Evolutionary conservation across 53 echinoderm and acorn worm species (phyloP).

Genomic region (Astropecten irregularis): DNA sequence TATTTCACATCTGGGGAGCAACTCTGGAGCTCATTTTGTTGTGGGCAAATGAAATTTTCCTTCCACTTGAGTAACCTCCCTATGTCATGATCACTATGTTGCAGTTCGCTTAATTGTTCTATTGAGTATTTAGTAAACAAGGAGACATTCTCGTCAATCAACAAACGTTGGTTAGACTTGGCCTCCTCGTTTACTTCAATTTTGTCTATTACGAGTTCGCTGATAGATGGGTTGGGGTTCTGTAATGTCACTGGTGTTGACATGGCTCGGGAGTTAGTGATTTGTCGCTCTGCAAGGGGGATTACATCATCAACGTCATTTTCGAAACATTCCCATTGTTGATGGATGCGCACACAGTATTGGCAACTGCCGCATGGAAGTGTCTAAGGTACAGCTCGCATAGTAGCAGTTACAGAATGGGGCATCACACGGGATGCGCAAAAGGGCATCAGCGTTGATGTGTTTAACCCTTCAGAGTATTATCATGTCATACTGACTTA

Average conservation of each 20-base stretch:
- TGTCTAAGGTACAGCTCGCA: not conserved
- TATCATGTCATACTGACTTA: slow-evolving; percentile 56
- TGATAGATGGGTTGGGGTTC: too few species aligned
- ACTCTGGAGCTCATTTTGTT: not conserved
- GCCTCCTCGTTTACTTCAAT: too few species aligned
- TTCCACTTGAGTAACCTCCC: not conserved
- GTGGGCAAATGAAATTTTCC: not conserved
- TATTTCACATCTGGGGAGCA: slow-evolving; percentile 3
- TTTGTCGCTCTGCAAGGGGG: not conserved
- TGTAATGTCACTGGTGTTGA: not conserved
- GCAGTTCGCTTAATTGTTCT: not conserved
- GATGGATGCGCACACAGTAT: not conserved
- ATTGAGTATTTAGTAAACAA: not conserved
- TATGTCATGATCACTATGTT: not conserved
- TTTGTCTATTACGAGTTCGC: not conserved
- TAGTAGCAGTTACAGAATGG: not conserved
- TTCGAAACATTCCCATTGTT: not conserved
- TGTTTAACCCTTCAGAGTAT: slow-evolving; percentile 30
- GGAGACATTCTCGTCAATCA: not conserved
- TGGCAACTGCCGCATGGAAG: not conserved
- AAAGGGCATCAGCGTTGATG: slow-evolving; percentile 44
- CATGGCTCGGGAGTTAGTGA: not conserved
- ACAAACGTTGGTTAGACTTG: not conserved
- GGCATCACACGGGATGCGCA: not conserved
- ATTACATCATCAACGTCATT: not conserved